Evolutionary conservation across 2,113 vertebrate species (phyloP), one percentile per base, ranked within the genome.

Genomic region (Girardinichthys multiradiatus): DNA sequence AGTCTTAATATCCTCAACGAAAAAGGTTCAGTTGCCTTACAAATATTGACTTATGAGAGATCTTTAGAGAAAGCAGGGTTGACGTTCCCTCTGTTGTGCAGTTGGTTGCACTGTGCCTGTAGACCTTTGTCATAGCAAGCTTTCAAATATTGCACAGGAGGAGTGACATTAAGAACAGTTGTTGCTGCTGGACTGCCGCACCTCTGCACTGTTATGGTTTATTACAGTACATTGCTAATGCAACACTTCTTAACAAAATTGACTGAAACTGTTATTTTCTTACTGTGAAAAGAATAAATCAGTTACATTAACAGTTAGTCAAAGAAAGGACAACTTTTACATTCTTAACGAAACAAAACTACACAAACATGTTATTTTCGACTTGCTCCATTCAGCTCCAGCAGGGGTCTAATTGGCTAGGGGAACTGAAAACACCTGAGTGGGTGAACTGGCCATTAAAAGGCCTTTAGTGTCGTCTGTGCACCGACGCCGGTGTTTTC

Each of bases 101-200:
- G 14, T 57, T 77, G n/a, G 51, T 70, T 70, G 45, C 48, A 59
- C 59, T 0, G 45, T 63, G 29, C 14, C 62, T 27, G 37, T 28
- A 37, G 42, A 68, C 35, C 48, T 68, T 54, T 68, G 64, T 68
- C 58, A 45, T 28, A 62, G 64, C 11, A 72, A 61, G 42, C 24
- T 19, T 61, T 61, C 39, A 37, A 29, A 24, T 17, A 33, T 48
- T 26, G 37, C 26, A 27, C 39, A 59, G 68, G 48, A 57, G 64
- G 64, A 45, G 51, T 68, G 70, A 77, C 31, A 73, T 61, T 70
- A 74, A 69, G 29, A 61, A 72, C 68, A 48, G 30, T 29, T 54
- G 65, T 28, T 57, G 54, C 28, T 31, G 57, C 39, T 33, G 51
- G 42, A 45, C 75, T 70, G 75, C 54, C 54, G 42, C 30, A 24